phyloP scores from a whole-genome alignment of 2,113 vertebrate genomes.

The Ellobius talpinus region DNA sequence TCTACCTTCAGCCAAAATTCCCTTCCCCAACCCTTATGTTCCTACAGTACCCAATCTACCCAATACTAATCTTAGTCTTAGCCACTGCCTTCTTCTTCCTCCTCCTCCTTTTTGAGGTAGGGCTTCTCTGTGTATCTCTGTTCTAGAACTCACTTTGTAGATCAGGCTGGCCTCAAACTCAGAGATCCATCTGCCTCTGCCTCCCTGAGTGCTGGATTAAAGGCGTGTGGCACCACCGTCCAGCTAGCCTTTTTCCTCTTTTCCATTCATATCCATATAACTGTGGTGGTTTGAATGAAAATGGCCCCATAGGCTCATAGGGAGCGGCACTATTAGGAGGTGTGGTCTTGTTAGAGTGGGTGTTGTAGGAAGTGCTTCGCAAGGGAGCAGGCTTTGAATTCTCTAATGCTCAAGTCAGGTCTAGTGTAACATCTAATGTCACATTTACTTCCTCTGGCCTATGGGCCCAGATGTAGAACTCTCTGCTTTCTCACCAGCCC shows the following conservation, averaged over 20 bases:
- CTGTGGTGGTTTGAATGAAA: not conserved
- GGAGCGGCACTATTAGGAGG: not conserved
- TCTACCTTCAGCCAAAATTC: not conserved
- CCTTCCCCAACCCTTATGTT: not conserved
- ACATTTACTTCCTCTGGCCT: not conserved
- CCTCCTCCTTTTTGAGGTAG: too few relatives aligned
- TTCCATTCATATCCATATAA: not conserved
- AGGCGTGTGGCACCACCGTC: too few relatives aligned
- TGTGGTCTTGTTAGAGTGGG: not conserved
- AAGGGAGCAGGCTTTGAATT: not conserved
- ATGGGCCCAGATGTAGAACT: not conserved
- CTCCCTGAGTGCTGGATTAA: too few relatives aligned
- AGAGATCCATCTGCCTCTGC: too few relatives aligned
- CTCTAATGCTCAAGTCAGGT: not conserved
- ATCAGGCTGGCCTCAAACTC: too few relatives aligned
- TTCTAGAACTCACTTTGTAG: too few relatives aligned
- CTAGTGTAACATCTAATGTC: not conserved
- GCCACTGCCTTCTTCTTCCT: too few relatives aligned
- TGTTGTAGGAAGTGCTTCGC: not conserved
- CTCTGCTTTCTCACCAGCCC: not conserved
- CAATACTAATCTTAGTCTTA: not conserved
- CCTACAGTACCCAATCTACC: not conserved
- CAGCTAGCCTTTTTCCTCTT: not conserved
- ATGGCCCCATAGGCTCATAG: not conserved
- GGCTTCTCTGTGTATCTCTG: too few relatives aligned